Evolutionary conservation across 2,888 invertebrate species (phyloP).

Genomic region (Dione vanillae): DNA sequence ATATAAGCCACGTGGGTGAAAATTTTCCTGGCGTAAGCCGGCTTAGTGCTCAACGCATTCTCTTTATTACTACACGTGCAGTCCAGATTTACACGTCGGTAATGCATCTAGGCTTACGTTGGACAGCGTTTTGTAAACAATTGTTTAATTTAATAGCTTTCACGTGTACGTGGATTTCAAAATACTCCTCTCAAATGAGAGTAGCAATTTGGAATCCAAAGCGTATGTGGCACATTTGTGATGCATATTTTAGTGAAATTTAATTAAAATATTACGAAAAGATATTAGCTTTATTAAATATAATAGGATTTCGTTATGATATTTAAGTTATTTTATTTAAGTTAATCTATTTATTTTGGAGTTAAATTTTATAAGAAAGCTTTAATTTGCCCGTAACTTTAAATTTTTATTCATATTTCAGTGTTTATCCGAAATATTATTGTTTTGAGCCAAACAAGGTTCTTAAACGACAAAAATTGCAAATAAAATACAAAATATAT

Average conservation of each 20-base stretch:
- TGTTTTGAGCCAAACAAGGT: no score
- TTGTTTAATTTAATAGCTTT: constrained; percentile 39
- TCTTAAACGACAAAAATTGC: background rate
- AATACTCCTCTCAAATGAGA: background rate
- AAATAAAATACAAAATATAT: no score
- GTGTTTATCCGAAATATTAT: no score
- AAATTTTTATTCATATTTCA: no score
- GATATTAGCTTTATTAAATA: background rate
- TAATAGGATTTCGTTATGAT: background rate
- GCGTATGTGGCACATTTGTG: no score
- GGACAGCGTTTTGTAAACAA: constrained; percentile 37
- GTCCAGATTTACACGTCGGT: constrained; percentile 32
- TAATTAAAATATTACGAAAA: constrained; percentile 11
- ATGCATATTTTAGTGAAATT: background rate
- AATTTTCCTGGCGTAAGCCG: constrained; percentile 42
- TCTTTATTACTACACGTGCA: constrained; percentile 39
- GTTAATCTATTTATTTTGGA: background rate
- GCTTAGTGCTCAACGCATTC: constrained; percentile 40
- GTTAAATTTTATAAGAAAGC: no score
- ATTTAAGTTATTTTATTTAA: background rate
- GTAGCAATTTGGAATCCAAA: no score
- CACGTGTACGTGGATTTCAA: constrained; percentile 15
- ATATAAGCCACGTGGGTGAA: constrained; percentile 34
- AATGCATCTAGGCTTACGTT: constrained; percentile 35
- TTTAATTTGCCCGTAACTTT: no score